Conservation (phyloP, 2,888 invertebrate genomes). For the Diaprepes abbreviatus region DNA sequence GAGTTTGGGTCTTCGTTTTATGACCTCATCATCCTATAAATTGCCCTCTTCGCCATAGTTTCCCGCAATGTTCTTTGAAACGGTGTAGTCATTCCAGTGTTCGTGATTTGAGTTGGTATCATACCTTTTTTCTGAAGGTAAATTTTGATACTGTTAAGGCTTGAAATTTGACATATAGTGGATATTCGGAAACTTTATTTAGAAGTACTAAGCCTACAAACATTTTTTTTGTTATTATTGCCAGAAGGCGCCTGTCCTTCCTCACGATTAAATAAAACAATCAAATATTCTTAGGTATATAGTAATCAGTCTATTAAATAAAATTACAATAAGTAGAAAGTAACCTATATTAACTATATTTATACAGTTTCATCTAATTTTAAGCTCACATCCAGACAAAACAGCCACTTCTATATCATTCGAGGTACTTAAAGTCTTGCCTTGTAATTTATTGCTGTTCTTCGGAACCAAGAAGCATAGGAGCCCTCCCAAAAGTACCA, state of each 20-base stretch:
- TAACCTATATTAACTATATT: background rate
- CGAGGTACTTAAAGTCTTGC: conserved; percentile 19
- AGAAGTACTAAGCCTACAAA: too few relatives aligned
- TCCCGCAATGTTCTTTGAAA: too few relatives aligned
- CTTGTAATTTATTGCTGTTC: conserved; percentile 25
- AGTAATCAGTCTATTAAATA: background rate
- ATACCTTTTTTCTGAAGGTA: too few relatives aligned
- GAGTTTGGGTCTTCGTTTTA: too few relatives aligned
- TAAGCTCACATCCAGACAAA: conserved; percentile 30
- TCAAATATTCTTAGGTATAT: background rate
- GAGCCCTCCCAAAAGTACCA: conserved; percentile 65
- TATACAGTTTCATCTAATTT: conserved; percentile 19
- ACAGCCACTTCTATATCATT: conserved; percentile 41
- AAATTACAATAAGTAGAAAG: background rate
- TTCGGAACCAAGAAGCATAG: conserved; percentile 65
- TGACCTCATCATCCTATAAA: too few relatives aligned
- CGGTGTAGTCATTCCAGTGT: too few relatives aligned
- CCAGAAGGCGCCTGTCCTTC: background rate
- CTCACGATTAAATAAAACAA: background rate
- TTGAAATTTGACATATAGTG: too few relatives aligned
- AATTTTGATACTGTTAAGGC: too few relatives aligned
- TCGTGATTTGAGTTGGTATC: too few relatives aligned
- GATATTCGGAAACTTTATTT: too few relatives aligned
- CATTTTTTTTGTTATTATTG: too few relatives aligned
- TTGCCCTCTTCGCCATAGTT: too few relatives aligned